phyloP scores from a whole-genome alignment of 30 jellyfish, hydroid and myxozoan species.

The Aurelia aurita region DNA sequence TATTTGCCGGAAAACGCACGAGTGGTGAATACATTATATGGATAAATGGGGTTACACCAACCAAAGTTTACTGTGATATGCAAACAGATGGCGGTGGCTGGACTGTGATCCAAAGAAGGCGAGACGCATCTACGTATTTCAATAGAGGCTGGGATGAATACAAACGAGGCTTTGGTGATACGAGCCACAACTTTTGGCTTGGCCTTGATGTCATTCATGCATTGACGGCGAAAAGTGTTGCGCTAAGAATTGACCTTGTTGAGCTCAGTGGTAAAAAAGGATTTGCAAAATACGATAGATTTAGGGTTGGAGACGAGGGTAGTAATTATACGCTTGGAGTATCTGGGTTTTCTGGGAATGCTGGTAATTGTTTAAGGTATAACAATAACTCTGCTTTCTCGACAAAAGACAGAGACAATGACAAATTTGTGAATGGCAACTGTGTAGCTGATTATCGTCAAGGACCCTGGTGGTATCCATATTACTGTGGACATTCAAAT shows the following conservation, averaged over 20 bases:
- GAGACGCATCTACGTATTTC: slow-evolving; percentile 12
- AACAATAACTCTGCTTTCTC: slow-evolving; percentile 44
- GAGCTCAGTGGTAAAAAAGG: slow-evolving; percentile 34
- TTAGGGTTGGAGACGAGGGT: slow-evolving; percentile 21
- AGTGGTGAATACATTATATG: slow-evolving; percentile 35
- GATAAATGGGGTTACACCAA: slow-evolving; percentile 25
- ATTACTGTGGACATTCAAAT: slow-evolving; percentile 54
- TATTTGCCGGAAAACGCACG: slow-evolving; percentile 9
- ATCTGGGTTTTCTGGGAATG: slow-evolving; percentile 58
- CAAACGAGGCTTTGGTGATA: slow-evolving; percentile 56
- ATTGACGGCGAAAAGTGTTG: slow-evolving; percentile 21
- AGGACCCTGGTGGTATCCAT: slow-evolving; percentile 61
- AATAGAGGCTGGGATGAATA: slow-evolving; percentile 52
- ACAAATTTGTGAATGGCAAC: slow-evolving; percentile 17
- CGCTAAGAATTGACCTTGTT: slow-evolving; percentile 32
- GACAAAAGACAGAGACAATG: slow-evolving; percentile 62
- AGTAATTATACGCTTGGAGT: slow-evolving; percentile 9
- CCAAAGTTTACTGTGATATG: slow-evolving; percentile 45
- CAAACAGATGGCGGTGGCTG: slow-evolving; percentile 65
- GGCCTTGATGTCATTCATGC: slow-evolving; percentile 41
- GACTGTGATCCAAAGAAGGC: slow-evolving; percentile 64
- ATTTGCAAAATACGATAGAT: slow-evolving; percentile 34
- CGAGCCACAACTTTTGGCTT: slow-evolving; percentile 41
- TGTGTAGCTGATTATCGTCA: slow-evolving; percentile 39
- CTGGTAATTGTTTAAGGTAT: slow-evolving; percentile 20